Conservation (phyloP, 2,113 vertebrate genomes). For the Cebidichthys violaceus region DNA sequence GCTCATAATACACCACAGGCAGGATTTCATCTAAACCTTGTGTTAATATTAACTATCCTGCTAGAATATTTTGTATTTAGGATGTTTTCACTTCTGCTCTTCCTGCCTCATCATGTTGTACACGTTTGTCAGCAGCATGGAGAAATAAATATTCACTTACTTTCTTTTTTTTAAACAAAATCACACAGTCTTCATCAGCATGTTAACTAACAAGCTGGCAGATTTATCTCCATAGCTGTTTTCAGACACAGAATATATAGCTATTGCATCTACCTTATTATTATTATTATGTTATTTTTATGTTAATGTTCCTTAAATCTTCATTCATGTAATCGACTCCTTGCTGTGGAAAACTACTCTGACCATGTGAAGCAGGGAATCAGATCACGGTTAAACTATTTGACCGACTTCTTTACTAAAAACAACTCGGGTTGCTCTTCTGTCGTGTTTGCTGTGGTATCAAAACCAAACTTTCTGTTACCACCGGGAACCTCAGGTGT, state of each 20-base stretch:
- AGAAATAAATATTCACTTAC: not conserved
- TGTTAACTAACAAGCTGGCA: not conserved
- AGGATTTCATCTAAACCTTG: constrained; percentile 25
- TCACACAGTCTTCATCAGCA: not conserved
- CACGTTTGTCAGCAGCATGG: not conserved
- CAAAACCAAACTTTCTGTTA: not conserved
- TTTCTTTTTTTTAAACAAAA: not conserved
- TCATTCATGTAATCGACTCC: not conserved
- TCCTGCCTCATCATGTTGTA: not conserved
- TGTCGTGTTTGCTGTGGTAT: not conserved
- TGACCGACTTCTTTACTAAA: not conserved
- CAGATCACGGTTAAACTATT: not conserved
- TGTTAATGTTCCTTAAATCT: not conserved
- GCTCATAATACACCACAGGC: not conserved
- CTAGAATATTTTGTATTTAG: not conserved
- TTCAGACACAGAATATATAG: not conserved
- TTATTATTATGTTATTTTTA: not conserved
- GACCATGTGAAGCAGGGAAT: not conserved
- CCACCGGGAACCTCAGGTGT: not conserved
- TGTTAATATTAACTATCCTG: constrained; percentile 21
- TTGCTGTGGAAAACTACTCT: not conserved
- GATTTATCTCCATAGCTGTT: not conserved
- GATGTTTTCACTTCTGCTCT: constrained; percentile 1
- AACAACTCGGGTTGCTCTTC: not conserved
- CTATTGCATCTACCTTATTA: not conserved